Evolutionary conservation across 2,113 vertebrate species (phyloP).

Genomic region (Urocolius indicus): DNA sequence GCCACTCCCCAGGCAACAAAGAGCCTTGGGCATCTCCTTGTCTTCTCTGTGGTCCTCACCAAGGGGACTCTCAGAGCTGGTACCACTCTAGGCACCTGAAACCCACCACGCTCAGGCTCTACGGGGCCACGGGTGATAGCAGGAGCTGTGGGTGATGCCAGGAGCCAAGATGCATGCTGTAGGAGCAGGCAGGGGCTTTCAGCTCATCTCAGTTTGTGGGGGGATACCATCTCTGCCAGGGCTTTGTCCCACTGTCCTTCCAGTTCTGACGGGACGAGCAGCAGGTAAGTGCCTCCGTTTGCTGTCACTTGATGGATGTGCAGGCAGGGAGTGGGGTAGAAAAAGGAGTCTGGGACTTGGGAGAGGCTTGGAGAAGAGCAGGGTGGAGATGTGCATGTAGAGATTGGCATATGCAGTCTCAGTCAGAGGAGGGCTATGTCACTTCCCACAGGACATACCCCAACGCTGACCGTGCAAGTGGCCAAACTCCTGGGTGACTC

Average conservation of each 20-base stretch:
- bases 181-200: not conserved
- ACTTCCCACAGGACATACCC: not conserved
- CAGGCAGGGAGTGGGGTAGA: not conserved
- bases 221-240: not conserved
- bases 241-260: not conserved
- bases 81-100: not conserved
- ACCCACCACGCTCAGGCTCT: not conserved
- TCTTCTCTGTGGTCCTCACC: not conserved
- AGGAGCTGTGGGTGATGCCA: not conserved
- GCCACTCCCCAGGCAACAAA: not conserved
- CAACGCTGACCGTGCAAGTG: not conserved
- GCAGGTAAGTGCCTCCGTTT: conserved; percentile 6
- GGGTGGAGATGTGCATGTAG: not conserved
- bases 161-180: not conserved
- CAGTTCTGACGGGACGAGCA: not conserved
- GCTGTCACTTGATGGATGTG: not conserved
- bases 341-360: not conserved
- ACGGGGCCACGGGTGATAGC: not conserved
- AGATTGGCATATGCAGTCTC: not conserved
- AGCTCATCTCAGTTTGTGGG: not conserved
- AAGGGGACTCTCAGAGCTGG: not conserved
- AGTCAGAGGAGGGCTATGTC: not conserved
- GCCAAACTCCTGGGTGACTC: not conserved
- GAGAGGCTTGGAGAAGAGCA: not conserved
- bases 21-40: not conserved